Evolutionary conservation across 2,797 vertebrate species (phyloP).

Genomic region (Xyrichtys novacula): DNA sequence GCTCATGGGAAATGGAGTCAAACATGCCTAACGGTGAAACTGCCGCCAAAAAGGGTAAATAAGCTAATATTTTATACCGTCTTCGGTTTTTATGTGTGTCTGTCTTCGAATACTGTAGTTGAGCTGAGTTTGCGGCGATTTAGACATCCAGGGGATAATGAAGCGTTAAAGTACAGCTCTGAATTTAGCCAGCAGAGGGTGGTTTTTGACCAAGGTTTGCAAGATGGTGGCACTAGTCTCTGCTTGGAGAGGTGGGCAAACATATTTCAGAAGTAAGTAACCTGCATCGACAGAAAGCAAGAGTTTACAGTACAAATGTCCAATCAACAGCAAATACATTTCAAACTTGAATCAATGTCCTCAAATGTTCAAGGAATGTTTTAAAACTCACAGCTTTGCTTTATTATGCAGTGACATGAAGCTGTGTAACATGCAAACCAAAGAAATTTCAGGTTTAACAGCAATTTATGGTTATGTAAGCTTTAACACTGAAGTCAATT

Average conservation of each 20-base stretch:
- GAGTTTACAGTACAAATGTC: too few species aligned
- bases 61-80: rapidly evolving
- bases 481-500: too few species aligned
- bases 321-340: too few species aligned
- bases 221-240: too few species aligned
- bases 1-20: constrained; percentile 72
- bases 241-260: too few species aligned
- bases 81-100: rapidly evolving
- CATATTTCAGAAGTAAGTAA: background rate
- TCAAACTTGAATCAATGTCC: too few species aligned
- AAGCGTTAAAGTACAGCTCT: background rate
- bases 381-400: too few species aligned
- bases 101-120: rapidly evolving
- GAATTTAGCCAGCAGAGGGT: constrained; percentile 56
- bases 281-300: background rate
- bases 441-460: too few species aligned
- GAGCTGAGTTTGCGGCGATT: background rate
- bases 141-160: rapidly evolving
- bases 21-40: background rate
- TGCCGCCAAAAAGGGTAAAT: background rate
- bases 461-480: too few species aligned
- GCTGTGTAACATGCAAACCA: too few species aligned
- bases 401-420: too few species aligned
- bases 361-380: too few species aligned
- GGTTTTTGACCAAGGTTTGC: constrained; percentile 20